phyloP scores from a whole-genome alignment of 2,888 invertebrate species.

The Epirrhoe tristata region DNA sequence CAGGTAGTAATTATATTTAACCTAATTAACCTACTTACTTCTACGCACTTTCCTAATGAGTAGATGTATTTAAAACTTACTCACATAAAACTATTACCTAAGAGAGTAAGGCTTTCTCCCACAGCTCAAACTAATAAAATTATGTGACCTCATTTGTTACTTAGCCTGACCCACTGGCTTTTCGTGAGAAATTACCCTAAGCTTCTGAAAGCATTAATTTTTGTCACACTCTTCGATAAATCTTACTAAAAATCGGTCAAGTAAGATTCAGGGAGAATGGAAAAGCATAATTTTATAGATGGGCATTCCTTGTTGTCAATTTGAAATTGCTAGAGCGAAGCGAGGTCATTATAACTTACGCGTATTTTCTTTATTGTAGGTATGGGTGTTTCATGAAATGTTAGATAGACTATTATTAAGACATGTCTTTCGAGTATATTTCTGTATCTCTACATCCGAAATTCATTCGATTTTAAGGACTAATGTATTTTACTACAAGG shows the following conservation, averaged over 20 bases:
- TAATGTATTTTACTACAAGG: not conserved
- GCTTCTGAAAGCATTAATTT: conserved; percentile 63
- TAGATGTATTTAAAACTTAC: not conserved
- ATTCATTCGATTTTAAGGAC: no score
- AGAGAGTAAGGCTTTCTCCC: conserved; percentile 9
- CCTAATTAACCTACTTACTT: no score
- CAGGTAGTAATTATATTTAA: no score
- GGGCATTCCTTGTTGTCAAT: conserved; percentile 15
- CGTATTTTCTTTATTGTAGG: not conserved
- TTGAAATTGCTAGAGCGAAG: not conserved
- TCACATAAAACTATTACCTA: not conserved
- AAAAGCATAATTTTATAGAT: conserved; percentile 22
- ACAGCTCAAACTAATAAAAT: conserved; percentile 63
- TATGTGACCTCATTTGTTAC: conserved; percentile 69
- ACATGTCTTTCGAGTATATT: no score
- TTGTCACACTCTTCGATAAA: conserved; percentile 58
- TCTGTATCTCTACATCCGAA: no score
- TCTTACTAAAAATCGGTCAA: conserved; percentile 61
- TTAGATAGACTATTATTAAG: no score
- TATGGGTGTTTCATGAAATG: no score
- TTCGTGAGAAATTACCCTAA: conserved; percentile 64
- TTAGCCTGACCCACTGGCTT: conserved; percentile 51
- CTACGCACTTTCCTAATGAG: not conserved
- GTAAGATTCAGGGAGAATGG: conserved; percentile 45
- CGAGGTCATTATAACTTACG: not conserved